A percentile compares a stretch with the other conserved stretches of the same genome.
phyloP scores from a whole-genome alignment of 2,113 vertebrate species.

The Menura novaehollandiae region DNA sequence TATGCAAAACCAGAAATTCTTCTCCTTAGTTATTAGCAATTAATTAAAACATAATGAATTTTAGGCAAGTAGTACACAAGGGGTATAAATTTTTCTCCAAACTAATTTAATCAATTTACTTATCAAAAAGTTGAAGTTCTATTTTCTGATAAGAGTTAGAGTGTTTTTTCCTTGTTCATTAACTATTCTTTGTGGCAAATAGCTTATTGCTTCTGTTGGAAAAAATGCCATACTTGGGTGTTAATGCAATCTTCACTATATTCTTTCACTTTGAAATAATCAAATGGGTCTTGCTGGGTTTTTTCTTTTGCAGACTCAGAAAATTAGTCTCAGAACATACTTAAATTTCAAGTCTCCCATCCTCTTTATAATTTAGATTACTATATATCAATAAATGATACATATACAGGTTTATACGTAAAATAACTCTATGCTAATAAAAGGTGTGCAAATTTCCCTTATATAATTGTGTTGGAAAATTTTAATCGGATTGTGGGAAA shows the following conservation, averaged over 20 bases:
- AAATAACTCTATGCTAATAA: background rate
- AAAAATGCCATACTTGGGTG: background rate
- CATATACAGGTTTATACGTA: background rate
- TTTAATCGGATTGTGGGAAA: background rate
- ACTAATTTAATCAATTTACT: background rate
- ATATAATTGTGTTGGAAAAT: background rate
- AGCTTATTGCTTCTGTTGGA: background rate
- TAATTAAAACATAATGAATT: background rate
- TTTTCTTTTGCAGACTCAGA: background rate
- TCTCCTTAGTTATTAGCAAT: background rate
- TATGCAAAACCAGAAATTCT: background rate
- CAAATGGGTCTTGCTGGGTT: fast-evolving
- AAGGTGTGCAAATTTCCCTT: background rate
- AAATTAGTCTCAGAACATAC: background rate
- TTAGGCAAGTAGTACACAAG: background rate
- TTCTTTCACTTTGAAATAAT: background rate
- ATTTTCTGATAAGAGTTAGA: background rate
- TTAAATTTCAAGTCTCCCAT: background rate
- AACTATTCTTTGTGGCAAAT: background rate
- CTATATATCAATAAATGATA: background rate
- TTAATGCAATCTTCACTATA: background rate
- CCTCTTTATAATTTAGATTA: background rate
- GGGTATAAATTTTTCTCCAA: background rate
- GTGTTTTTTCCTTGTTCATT: background rate
- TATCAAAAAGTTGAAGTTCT: background rate